Base-by-base conservation (phyloP, 1,140 invertebrate species). In the Drosophila gunungcola region DNA sequence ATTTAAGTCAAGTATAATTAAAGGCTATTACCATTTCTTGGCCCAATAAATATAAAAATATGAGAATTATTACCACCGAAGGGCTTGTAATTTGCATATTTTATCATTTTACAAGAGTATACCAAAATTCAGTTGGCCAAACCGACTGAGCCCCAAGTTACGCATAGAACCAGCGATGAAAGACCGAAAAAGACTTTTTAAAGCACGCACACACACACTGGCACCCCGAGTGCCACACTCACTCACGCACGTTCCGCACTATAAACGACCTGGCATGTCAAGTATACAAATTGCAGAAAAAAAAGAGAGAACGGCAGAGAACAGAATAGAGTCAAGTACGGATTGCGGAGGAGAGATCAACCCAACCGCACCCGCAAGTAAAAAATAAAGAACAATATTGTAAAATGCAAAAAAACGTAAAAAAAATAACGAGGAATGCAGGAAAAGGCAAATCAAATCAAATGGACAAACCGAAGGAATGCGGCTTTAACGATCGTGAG, bases 261-360 rank as follows among this genome's bases (percentile, higher is more conserved):
- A 84, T 77, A 84, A 84, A 84, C 73, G 77, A 73, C 25, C 49
- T 29, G 81, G 81, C 73, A 84, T 85, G 53, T 80, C 80, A 85
- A 85, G 81, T 57, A 84, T 73, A 76, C 61, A 72, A 68, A 52
- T 52, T 64, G 64, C 60, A 52, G 32, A 64, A 55, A 25, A 48
- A 43, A 43, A 36, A 16, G 16, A 52, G 39, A 39, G 63, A 55
- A 48, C 13, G 7, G 10, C 25, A 3, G 12, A 61, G 34, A 34
- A 52, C 43, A 67, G 62, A 51, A 60, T 25, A 51, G 38, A 54
- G 29, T 48, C 39, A 49, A 57, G 63, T 76, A 53, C 51, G 49
- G 42, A 60, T 43, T 43, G 38, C 39, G 38, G 39, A 27, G 54
- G 13, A 43, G 29, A 29, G 61, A 56, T 16, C 16, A 42, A 16